Evolutionary conservation across 2,888 invertebrate genomes (phyloP), one percentile per base, ranked within the genome.

Genomic region (Dromius quadrimaculatus): DNA sequence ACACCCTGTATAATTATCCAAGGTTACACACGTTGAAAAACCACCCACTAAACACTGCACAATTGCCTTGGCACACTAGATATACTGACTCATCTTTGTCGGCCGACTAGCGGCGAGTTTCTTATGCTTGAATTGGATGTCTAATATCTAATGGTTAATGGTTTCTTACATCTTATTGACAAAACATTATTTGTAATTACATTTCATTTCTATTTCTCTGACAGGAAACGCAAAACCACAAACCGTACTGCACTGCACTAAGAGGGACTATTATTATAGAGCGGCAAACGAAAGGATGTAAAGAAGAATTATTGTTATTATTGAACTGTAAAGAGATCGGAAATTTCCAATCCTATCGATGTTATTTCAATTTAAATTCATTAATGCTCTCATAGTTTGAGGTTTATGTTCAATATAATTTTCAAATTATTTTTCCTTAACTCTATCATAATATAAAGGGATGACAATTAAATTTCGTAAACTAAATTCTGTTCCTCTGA

Each of bases 171-270:
- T 13, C 15, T 47, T 69, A 69, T 69, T 61, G 69, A 69, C 69
- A 61, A 69, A 69, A 69, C 69, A 69, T 66, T 54, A 54, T 36
- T 59, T 23, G 59, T 69, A 69, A 69, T 69, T 69, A 61, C 69
- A 69, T 69, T 69, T 45, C 61, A 43, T 65, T 65, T 38, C 38
- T 54, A 23, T 8, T 54, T 63, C 63, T 38, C 43, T 20, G 47
- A 69, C 59, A 69, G 69, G 69, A 69, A 69, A 69, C 59, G 15
- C 36, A 59, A 69, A 69, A 69, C 69, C 69, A 69, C 69, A 69
- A 66, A 66, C 66, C 28, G 45, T 69, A 69, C 59, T 17, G 69
- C 69, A 61, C 69, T 54, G 47, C 43, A 61, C n/a, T n/a, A 13
- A 2, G 20, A 13, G 5, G 2, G 23, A 5, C 6, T 5, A 28